Conservation (phyloP, 2,113 vertebrate genomes). For the Alaudala cheleensis region DNA sequence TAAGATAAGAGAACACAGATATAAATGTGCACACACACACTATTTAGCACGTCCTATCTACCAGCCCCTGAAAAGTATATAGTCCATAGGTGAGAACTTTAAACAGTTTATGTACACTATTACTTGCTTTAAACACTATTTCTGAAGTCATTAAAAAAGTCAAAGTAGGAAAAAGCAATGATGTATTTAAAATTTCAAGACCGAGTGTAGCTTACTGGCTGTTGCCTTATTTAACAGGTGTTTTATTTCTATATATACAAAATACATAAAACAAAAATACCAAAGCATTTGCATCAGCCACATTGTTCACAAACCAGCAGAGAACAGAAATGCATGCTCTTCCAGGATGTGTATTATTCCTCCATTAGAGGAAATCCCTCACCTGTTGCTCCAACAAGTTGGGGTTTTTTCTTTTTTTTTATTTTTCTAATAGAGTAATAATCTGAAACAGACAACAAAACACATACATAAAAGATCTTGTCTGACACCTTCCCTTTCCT, state of each 20-base stretch:
- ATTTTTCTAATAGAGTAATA: neutral
- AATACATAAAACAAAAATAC: neutral
- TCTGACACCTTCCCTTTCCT: neutral
- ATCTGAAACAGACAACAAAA: neutral
- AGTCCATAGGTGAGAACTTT: neutral
- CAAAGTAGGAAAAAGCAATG: neutral
- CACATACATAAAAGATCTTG: neutral
- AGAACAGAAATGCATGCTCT: neutral
- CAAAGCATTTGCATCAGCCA: neutral
- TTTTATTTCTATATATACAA: neutral
- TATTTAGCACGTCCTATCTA: neutral
- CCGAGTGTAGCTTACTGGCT: neutral
- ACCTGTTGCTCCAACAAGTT: neutral
- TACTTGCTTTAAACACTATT: neutral
- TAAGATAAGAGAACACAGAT: conserved; percentile 5
- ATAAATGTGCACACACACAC: neutral
- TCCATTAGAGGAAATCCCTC: neutral
- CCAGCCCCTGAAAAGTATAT: neutral
- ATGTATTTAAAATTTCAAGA: neutral
- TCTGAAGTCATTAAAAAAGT: neutral
- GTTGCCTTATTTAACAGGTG: neutral
- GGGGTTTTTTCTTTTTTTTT: rapidly evolving
- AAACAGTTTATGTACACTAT: neutral
- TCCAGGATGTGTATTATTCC: neutral
- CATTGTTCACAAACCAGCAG: neutral